Base-by-base conservation (phyloP, 2,113 vertebrate genomes). In the Baryphthengus martii region DNA sequence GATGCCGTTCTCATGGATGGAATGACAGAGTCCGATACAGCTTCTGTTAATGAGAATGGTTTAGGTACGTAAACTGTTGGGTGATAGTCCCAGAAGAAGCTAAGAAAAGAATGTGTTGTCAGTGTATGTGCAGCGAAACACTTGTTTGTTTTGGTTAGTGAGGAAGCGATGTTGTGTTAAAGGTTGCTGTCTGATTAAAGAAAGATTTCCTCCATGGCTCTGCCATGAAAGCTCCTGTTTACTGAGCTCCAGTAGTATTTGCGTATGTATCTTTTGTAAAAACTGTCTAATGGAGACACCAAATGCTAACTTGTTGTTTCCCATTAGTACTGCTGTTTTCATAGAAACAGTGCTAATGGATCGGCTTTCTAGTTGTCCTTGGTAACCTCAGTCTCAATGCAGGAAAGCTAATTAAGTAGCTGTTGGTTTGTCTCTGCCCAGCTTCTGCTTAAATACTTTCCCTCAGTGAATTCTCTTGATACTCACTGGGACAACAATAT, bases 21-120 rank as follows among this genome's bases (percentile, higher is more conserved):
- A 84, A 98, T 99, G 98, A 99, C 99, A 93, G 99, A 99, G 96
- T 99, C 99, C 33, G 99, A 99, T 97, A 99, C 98, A 63, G 97
- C 99, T 70, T 99, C 99, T 58, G 97, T 99, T 97, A 99, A 99
- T 95, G 99, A 99, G 97, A 99, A 99, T 93, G 99, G 99, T 97
- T 98, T 99, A 92, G 99, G 99, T 99, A 98, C 96, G 98, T 97
- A 97, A 97, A 91, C 88, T 59, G 49, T 86, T 94, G 85, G 87
- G 52, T 70, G 37, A 62, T 55, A 90, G 89, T 47, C 44, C 66
- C 58, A 45, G 55, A 79, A n/a, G 35, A 55, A 71, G 40, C 55
- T n/a, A 15, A 71, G 58, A 56, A 65, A n/a, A 55, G 44, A 44
- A 35, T 11, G 44, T 78, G 78, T 77, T 78, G 61, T 79, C 83